Base-by-base conservation (phyloP, 2,113 vertebrate genomes). In the Hypocryptadius cinnamomeus region DNA sequence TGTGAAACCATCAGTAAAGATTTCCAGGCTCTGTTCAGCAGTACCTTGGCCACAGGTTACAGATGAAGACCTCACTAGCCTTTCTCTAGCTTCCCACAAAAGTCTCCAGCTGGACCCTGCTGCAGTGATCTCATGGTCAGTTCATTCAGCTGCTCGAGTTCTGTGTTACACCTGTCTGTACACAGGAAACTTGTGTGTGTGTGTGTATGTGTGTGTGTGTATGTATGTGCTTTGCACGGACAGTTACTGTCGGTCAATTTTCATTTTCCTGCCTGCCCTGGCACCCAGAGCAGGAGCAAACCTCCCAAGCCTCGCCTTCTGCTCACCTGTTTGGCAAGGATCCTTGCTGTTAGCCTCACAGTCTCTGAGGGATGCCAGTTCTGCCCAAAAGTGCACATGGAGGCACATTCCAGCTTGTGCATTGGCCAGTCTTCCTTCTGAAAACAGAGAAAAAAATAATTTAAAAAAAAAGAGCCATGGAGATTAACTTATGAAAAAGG, bases 361-460 rank as follows among this genome's bases (percentile, higher is more conserved):
- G 98, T 99, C 97, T 99, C 99, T 0, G 99, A 99, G 4, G 99
- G 99, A 71, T 97, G 97, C 99, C 99, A 99, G 63, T 98, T 99
- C 91, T 99, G 98, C 76, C 98, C 98, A 39, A 98, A 99, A 28
- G 98, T 87, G 8, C 97, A 98, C 98, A 99, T 99, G 33, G 99
- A 97, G 3, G 98, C 98, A 83, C 99, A 99, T 85, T 99, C 99
- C 72, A 99, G 96, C 97, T 99, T 99, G 98, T 99, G 99, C 98
- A 99, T 98, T 33, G 98, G 97, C 99, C 99, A 99, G 94, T 99
- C 99, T 88, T 95, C 98, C 97, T 97, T 99, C 99, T 99, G 95
- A 92, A 88, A 97, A 95, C 53, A 89, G 9, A 76, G 50, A 31
- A 87, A 91, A 85, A 84, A 51, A 70, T 6, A 11, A 28, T 27